Percentiles rank a stretch among this genome's conserved stretches.
These are phyloP conservation scores for Hemiprocne comata DNA, from an alignment of 2,113 vertebrate genomes.

Conservation along the genomic window DNA sequence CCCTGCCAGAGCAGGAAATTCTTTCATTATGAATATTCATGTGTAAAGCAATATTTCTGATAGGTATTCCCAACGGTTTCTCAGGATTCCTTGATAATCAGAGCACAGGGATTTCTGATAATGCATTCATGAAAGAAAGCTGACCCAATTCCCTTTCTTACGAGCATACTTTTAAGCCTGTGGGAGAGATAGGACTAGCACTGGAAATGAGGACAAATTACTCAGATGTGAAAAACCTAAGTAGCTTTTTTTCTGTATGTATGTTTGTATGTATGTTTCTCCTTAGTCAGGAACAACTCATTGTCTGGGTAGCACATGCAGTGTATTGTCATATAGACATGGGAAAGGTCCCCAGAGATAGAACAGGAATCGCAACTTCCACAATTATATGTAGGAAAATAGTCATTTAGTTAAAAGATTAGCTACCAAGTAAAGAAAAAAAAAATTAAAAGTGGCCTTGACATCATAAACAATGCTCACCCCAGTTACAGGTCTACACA, in stretches of 20 bases:
- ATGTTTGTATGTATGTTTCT: not conserved
- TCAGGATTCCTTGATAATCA: not conserved
- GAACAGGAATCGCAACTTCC: not conserved
- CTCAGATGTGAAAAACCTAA: not conserved
- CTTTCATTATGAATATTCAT: not conserved
- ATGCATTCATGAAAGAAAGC: not conserved
- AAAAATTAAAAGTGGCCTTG: not conserved
- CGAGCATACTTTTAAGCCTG: not conserved
- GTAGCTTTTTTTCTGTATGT: not conserved
- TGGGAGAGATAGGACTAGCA: not conserved
- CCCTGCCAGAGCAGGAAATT: no score
- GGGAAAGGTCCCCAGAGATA: not conserved
- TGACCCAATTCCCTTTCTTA: not conserved
- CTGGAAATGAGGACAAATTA: not conserved
- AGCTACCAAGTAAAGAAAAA: not conserved
- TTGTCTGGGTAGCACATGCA: not conserved
- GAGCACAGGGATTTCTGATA: not conserved
- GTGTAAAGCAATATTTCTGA: not conserved
- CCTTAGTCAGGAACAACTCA: not conserved
- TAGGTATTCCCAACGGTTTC: not conserved
- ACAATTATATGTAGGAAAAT: fast-evolving
- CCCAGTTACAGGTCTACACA: fast-evolving
- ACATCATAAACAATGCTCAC: not conserved
- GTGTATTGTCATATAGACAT: not conserved
- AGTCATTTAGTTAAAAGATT: not conserved